Base-by-base conservation (phyloP, 2,797 vertebrate species). In the Ctenopoma kingsleyae region DNA sequence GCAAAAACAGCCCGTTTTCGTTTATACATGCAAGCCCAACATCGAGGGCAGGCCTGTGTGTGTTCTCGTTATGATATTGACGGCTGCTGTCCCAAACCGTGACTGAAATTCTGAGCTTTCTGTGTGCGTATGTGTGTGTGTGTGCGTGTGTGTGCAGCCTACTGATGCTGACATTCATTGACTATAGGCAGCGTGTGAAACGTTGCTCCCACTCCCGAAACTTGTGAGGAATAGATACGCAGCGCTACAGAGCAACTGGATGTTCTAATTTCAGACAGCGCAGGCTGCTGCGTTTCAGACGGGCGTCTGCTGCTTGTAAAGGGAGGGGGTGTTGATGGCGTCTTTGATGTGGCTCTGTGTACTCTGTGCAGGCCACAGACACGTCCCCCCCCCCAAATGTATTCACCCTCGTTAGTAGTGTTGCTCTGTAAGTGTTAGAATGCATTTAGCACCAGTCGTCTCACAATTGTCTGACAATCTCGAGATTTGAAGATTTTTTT, bases 171-270 rank as follows among this genome's bases (percentile, higher is more conserved):
- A 62, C 77, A 74, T 82, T 76, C 48, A 59, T 35, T 60, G 63
- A 53, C n/a, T n/a, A 3, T 48, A 38, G 44, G 64, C n/a, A 61
- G 46, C 69, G 35, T 85, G 83, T 40, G 72, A 71, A 92, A 89
- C 92, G 94, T 91, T 87, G 92, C 94, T 89, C 83, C 89, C 89
- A 71, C 93, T 92, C 85, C 69, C 69, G 86, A 92, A 93, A 91
- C 86, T 89, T 92, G 89, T 85, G 90, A 90, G 92, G 81, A 87
- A 74, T 68, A 88, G 74, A 89, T 87, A 90, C 92, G 82, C 89
- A 40, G 79, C 89, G 86, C 78, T 83, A 91, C 76, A 61, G 82
- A 91, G 95, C 95, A 96, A 95, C 95, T 96, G 96, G 93, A 94
- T 90, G 91, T 85, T 94, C 94, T 95, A 93, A 94, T 95, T 95